These are phyloP conservation scores for Periophthalmus modestus DNA, from an alignment of 2,113 vertebrate genomes.

Conservation along the genomic window DNA sequence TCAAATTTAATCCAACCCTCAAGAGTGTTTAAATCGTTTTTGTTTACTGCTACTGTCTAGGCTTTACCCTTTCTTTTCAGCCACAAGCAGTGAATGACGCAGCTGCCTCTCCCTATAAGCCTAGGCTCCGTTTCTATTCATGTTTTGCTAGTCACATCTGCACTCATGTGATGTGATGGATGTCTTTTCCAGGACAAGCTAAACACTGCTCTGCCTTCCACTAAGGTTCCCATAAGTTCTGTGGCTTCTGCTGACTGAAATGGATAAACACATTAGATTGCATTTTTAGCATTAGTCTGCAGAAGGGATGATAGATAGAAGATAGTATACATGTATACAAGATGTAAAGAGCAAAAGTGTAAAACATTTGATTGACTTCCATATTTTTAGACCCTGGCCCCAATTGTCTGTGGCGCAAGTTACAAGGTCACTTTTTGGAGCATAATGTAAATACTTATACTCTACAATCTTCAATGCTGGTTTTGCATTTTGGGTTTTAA, in stretches of 20 bases:
- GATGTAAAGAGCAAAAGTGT: neutral
- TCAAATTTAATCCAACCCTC: slow-evolving; percentile 18
- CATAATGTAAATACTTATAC: neutral
- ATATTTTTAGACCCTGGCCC: neutral
- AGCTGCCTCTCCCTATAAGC: slow-evolving; percentile 28
- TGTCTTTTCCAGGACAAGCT: slow-evolving; percentile 30
- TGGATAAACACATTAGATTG: slow-evolving; percentile 14
- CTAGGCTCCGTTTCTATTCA: slow-evolving; percentile 35
- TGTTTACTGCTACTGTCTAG: slow-evolving; percentile 45
- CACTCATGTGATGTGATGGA: slow-evolving; percentile 26
- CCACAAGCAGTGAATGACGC: slow-evolving; percentile 24
- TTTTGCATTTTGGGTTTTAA: neutral
- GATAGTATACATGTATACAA: neutral
- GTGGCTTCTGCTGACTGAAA: slow-evolving; percentile 20
- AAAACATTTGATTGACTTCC: neutral
- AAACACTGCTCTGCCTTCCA: slow-evolving; percentile 29
- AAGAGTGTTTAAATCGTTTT: slow-evolving; percentile 24
- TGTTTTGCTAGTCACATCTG: slow-evolving; percentile 46
- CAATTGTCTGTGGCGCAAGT: neutral
- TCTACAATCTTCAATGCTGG: too few relatives aligned
- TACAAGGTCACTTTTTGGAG: neutral
- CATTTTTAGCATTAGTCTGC: slow-evolving; percentile 27
- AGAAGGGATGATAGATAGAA: slow-evolving; percentile 37
- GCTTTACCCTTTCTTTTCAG: slow-evolving; percentile 28
- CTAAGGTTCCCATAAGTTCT: slow-evolving; percentile 22